Evolutionary conservation across 2,797 vertebrate species (phyloP).

Genomic region (Prunella strophiata): DNA sequence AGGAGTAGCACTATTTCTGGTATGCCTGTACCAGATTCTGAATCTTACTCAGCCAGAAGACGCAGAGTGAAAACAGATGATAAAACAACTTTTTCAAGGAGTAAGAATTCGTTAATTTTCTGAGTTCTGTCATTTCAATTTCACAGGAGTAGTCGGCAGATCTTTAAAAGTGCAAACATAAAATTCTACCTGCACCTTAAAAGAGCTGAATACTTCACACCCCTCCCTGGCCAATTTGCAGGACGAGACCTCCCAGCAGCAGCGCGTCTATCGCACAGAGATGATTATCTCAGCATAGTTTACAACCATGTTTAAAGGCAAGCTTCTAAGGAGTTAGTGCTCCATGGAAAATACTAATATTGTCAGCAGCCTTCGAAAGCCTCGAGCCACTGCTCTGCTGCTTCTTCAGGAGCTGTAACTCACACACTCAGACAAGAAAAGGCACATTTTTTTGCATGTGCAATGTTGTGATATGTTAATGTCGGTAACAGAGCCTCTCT

Average conservation of each 20-base stretch:
- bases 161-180: background rate
- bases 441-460: background rate
- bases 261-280: background rate
- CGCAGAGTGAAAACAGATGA: background rate
- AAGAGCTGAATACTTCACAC: background rate
- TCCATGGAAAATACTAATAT: background rate
- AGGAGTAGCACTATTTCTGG: background rate
- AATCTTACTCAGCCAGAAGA: background rate
- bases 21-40: background rate
- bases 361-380: background rate
- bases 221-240: background rate
- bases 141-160: background rate
- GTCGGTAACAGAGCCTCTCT: background rate
- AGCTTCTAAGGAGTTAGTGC: background rate
- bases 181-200: background rate
- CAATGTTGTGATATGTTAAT: background rate
- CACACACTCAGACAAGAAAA: background rate
- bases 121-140: background rate
- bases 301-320: background rate
- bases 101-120: slow-evolving; percentile 15
- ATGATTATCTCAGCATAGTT: background rate
- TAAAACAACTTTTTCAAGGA: background rate
- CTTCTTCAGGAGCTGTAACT: background rate
- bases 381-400: background rate
- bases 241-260: slow-evolving; percentile 7